Base-by-base conservation (phyloP, 2,113 vertebrate species). In the Xyliphius kryptos region DNA sequence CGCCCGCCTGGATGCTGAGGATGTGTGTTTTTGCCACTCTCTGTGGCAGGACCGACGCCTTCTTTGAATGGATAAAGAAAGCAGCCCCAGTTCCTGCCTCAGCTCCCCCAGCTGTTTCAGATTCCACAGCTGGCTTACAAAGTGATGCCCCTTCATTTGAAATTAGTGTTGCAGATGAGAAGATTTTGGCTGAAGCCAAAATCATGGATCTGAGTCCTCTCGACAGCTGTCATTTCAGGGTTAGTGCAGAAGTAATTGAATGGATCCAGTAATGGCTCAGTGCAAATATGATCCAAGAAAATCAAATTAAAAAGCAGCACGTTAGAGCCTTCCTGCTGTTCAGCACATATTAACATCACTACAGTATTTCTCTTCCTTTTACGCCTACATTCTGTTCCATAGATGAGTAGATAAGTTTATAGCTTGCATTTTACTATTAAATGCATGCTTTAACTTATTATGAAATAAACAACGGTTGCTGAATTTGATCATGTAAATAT, bases 21-120 rank as follows among this genome's bases (percentile, higher is more conserved):
- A 8, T 77, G 15, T 47, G 43, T 38, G 1, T 69, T 21, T 56
- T 85, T 49, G 47, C 40, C 16, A 68, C 54, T 51, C 67, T 52
- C 14, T 74, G 66, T 58, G 72, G 71, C 5, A 52, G 7, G 6
- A 74, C 64, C 13, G 65, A 17, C 2, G 83, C 79, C 0, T 73
- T 88, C 47, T 89, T 89, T 71, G 84, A 83, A 7, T 89, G 87
- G 87, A 6, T 89, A 74, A 82, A 64, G 56, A 61, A 17, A 19
- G 9, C 50, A 0, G 57, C 56, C 0, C 19, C 71, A 1, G 70
- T 74, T 11, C 61, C 76, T 2, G 6, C 73, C 53, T 15, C 67
- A 2, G 11, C 56, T 1, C 49, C 69, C 6, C 49, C 58, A 19
- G 13, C 61, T 1, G 11, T 65, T 2, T 17, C 60, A 0, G 11